Percentiles rank a stretch among this genome's conserved stretches.
Evolutionary conservation across 2,113 vertebrate genomes (phyloP).

Genomic region (Gymnobelideus leadbeateri): DNA sequence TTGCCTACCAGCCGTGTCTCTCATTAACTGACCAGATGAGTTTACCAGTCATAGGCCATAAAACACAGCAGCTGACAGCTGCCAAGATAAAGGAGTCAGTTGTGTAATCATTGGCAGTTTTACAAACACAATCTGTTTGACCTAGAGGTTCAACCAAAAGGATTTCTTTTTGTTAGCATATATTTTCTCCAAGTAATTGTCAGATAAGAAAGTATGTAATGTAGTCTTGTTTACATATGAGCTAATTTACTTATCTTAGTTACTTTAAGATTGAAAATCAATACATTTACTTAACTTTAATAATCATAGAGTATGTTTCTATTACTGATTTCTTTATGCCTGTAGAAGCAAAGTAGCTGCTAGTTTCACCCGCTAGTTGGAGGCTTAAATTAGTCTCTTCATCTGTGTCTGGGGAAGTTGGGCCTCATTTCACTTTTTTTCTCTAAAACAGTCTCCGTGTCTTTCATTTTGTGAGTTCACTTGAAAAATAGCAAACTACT

Average conservation of each 20-base stretch:
- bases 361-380: neutral
- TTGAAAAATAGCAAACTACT: neutral
- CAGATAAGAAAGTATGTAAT: conserved; percentile 22
- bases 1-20: no score
- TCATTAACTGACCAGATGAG: conserved; percentile 12
- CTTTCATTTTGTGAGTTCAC: neutral
- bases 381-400: neutral
- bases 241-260: conserved; percentile 15
- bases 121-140: neutral
- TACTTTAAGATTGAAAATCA: conserved; percentile 20
- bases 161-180: neutral
- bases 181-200: conserved; percentile 15
- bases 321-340: neutral
- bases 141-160: neutral
- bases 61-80: neutral
- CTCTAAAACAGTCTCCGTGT: neutral
- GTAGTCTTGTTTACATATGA: conserved; percentile 3
- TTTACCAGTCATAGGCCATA: neutral
- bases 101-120: neutral
- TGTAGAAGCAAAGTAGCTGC: conserved; percentile 13
- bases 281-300: conserved; percentile 31
- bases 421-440: neutral
- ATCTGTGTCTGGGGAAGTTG: neutral
- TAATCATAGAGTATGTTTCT: conserved; percentile 13
- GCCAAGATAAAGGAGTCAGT: conserved; percentile 7